Base-by-base conservation (phyloP, 2,113 vertebrate species). In the Toxostoma redivivum region DNA sequence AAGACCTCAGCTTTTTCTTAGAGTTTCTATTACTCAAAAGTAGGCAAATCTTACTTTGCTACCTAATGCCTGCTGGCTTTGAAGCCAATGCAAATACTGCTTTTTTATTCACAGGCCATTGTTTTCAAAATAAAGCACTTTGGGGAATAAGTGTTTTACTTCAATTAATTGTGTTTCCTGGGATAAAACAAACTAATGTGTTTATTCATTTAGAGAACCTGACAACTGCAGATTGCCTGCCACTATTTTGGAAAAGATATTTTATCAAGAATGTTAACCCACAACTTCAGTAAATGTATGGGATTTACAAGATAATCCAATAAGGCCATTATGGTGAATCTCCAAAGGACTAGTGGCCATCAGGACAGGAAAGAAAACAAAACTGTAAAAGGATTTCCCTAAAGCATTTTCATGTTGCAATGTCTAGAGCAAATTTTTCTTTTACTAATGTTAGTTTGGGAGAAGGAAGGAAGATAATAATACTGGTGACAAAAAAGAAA, bases 91-190 rank as follows among this genome's bases (percentile, higher is more conserved):
- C 38, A 81, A 79, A 72, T 67, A 62, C 12, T 76, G 69, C 76
- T 79, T 79, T 67, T 89, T 92, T 83, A 91, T 85, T 88, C 86
- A 86, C 24, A 79, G 47, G 20, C 51, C 65, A 66, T 71, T 92
- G 78, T 78, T 94, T 96, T 80, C 81, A 90, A 92, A 93, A 66
- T 40, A 65, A 31, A 86, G 16, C 8, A 9, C 80, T 92, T 94
- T 81, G 22, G 89, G 84, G 89, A 94, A 48, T 88, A 85, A 83
- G 66, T 53, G 57, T 86, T 96, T 92, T 70, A 79, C 91, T 81
- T 90, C 35, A 94, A 92, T 94, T 95, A 92, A 94, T 90, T 94
- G 40, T 33, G 76, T 82, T 96, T 95, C 78, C 92, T 85, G 70
- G 48, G 70, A 86, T n/a, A 77, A 90, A 94, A 62, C 72, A 88